phyloP scores from a whole-genome alignment of 1,140 invertebrate species.

The Rhynchophorus ferrugineus region DNA sequence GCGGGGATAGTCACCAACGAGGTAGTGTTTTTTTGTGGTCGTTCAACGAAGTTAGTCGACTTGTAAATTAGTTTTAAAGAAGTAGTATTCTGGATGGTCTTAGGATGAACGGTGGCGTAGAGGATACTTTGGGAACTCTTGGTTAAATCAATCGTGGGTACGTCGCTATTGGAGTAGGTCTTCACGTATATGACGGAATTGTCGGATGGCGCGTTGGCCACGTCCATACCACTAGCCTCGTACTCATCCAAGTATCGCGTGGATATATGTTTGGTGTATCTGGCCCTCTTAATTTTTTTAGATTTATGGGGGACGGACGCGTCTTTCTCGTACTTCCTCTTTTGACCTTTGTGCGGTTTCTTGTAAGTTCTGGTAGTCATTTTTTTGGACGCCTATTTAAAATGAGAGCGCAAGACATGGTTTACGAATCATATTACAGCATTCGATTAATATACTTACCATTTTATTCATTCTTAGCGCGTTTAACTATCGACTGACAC shows the following conservation, averaged over 20 bases:
- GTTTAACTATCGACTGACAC: not conserved
- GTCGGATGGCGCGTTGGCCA: slow-evolving; percentile 4
- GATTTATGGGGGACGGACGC: not conserved
- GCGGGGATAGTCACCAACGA: slow-evolving; percentile 5
- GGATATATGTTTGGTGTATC: not conserved
- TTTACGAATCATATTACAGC: too few species aligned
- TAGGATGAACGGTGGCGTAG: not conserved
- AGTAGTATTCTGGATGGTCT: slow-evolving; percentile 2
- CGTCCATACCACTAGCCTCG: slow-evolving; percentile 10
- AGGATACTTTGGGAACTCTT: slow-evolving; percentile 13
- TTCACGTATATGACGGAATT: slow-evolving; percentile 13
- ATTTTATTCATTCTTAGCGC: not conserved
- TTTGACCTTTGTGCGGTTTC: slow-evolving; percentile 2
- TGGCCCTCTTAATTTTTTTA: slow-evolving; percentile 7
- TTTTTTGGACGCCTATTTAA: slow-evolving; percentile 7
- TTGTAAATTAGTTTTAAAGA: slow-evolving; percentile 11
- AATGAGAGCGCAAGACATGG: too few species aligned
- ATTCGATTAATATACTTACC: not conserved
- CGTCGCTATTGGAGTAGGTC: slow-evolving; percentile 5
- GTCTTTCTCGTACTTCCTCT: slow-evolving; percentile 4
- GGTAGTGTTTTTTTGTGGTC: slow-evolving; percentile 1
- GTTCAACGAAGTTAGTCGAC: slow-evolving; percentile 6
- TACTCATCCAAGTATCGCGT: slow-evolving; percentile 3
- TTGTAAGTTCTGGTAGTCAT: not conserved
- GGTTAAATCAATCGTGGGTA: slow-evolving; percentile 10